Percentiles rank a stretch among this genome's conserved stretches.
These are phyloP conservation scores for Luffia ferchaultella DNA, from an alignment of 2,888 invertebrate genomes.

Conservation along the genomic window DNA sequence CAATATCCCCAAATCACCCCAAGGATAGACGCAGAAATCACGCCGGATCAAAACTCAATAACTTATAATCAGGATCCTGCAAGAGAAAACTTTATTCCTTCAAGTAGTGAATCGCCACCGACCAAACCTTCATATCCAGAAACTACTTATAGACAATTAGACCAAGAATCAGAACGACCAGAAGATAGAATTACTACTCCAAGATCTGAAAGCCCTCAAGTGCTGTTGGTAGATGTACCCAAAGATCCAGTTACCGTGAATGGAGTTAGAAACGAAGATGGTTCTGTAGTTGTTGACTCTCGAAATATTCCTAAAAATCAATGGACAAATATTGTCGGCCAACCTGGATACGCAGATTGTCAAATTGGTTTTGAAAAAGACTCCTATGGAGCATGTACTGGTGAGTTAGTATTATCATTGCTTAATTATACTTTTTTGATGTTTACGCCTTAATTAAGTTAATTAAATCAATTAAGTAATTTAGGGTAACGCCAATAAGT, in stretches of 20 bases:
- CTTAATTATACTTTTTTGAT: no score
- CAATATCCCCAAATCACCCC: slow-evolving; percentile 13
- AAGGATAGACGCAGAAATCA: not conserved
- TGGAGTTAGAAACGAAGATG: slow-evolving; percentile 29
- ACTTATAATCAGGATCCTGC: not conserved
- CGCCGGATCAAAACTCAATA: not conserved
- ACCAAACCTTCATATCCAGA: slow-evolving; percentile 3
- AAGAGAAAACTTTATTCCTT: not conserved
- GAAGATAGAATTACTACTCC: not conserved
- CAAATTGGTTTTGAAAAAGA: slow-evolving; percentile 61
- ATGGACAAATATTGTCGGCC: slow-evolving; percentile 33
- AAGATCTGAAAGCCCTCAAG: slow-evolving; percentile 9
- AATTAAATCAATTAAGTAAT: no score
- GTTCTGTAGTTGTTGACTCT: slow-evolving; percentile 31
- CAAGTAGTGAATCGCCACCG: not conserved
- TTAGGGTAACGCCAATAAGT: no score
- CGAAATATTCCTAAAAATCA: slow-evolving; percentile 33
- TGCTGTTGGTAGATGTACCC: slow-evolving; percentile 10
- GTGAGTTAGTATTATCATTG: slow-evolving; percentile 35
- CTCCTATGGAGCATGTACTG: slow-evolving; percentile 64
- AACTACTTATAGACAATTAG: slow-evolving; percentile 5
- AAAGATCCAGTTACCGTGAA: slow-evolving; percentile 26
- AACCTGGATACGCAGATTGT: slow-evolving; percentile 31
- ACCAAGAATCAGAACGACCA: not conserved
- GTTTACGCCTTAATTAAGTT: no score